Percentiles rank a stretch among this genome's conserved stretches.
Conservation (phyloP, 1,140 invertebrate species). For the Drosophila paulistorum region DNA sequence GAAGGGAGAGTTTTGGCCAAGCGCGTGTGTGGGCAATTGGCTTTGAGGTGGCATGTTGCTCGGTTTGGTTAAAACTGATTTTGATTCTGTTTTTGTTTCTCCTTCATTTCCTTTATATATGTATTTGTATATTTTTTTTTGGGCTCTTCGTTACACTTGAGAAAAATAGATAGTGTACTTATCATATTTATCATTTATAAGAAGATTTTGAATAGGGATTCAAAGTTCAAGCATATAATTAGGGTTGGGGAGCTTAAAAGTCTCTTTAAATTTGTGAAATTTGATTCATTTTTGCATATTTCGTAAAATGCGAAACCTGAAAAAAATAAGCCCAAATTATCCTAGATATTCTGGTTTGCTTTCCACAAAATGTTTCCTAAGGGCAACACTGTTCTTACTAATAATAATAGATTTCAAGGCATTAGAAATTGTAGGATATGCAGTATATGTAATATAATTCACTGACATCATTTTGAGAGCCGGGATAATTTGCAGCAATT, state of each 20-base stretch:
- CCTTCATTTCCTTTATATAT: not conserved
- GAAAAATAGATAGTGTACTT: not conserved
- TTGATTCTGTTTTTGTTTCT: constrained; percentile 6
- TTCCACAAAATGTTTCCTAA: too few relatives aligned
- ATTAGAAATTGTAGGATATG: too few relatives aligned
- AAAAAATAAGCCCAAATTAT: too few relatives aligned
- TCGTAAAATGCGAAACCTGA: too few relatives aligned
- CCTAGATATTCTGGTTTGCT: too few relatives aligned
- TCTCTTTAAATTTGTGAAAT: too few relatives aligned
- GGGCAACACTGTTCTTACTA: not conserved
- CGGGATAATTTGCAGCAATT: constrained; percentile 10
- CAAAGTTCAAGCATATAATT: too few relatives aligned
- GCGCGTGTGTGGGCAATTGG: constrained; percentile 24
- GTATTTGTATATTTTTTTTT: not conserved
- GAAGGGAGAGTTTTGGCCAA: not conserved
- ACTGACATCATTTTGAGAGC: constrained; percentile 20
- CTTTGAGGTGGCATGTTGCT: constrained; percentile 13
- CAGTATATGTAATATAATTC: not conserved
- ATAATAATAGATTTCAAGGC: not conserved
- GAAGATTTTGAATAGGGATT: too few relatives aligned
- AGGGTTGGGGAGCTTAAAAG: too few relatives aligned
- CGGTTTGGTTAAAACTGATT: constrained; percentile 11
- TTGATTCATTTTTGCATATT: too few relatives aligned
- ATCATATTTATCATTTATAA: too few relatives aligned
- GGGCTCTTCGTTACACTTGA: not conserved